Conservation (phyloP, 2,888 invertebrate genomes). For the Aleiodes leptofemur region DNA sequence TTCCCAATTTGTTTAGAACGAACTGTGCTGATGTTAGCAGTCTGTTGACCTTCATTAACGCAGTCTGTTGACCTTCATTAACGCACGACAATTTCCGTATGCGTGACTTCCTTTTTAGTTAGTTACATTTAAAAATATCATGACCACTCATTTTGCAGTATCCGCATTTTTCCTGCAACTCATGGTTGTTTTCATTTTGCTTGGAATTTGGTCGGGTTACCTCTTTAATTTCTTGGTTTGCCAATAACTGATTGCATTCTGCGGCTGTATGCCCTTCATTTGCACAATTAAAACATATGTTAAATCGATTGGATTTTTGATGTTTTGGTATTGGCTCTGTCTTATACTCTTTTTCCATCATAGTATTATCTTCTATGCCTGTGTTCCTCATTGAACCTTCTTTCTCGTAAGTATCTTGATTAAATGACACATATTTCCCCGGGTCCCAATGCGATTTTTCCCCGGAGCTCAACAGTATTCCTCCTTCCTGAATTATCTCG, state of each 20-base stretch:
- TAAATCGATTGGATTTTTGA: not conserved
- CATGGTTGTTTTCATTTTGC: not conserved
- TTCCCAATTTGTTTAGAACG: no score
- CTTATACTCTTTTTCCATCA: not conserved
- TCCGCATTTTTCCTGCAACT: slow-evolving; percentile 1
- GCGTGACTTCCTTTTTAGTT: not conserved
- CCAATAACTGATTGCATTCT: not conserved
- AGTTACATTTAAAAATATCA: not conserved
- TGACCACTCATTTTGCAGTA: not conserved
- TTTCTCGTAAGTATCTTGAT: not conserved
- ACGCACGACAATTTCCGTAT: not conserved
- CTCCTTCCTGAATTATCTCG: not conserved
- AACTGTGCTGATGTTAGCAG: not conserved
- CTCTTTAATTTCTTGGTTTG: not conserved
- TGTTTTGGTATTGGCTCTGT: not conserved
- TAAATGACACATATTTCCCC: not conserved
- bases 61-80: no score
- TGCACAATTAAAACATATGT: slow-evolving; percentile 2
- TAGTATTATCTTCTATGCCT: not conserved
- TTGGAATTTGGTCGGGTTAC: not conserved
- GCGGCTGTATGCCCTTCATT: not conserved
- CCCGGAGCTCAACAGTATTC: not conserved
- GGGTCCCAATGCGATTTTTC: not conserved
- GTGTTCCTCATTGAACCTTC: not conserved
- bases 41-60: no score